A percentile compares a stretch with the other conserved stretches of the same genome.
phyloP scores from a whole-genome alignment of 2,797 vertebrate species.

The Euthynnus affinis region DNA sequence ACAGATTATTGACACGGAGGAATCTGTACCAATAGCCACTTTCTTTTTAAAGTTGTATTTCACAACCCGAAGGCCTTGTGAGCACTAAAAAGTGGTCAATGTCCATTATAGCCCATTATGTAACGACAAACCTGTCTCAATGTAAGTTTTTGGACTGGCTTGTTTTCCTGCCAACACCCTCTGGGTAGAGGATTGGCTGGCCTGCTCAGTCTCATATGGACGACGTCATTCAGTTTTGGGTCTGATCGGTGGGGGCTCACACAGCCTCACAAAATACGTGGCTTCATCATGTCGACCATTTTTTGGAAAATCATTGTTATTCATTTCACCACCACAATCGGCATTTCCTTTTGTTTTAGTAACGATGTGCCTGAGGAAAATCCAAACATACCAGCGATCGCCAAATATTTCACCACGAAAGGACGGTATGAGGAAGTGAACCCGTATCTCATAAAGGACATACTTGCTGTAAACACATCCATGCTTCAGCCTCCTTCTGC shows the following conservation, averaged over 20 bases:
- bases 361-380: background rate
- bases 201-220: background rate
- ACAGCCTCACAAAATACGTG: background rate
- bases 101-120: background rate
- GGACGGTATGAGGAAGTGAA: slow-evolving; percentile 93
- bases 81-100: background rate
- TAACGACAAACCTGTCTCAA: background rate
- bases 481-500: slow-evolving; percentile 72
- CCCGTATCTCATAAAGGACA: slow-evolving; percentile 79
- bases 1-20: too few relatives aligned
- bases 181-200: background rate
- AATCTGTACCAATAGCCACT: too few relatives aligned
- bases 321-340: background rate
- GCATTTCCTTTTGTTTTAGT: slow-evolving; percentile 13
- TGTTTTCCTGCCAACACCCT: background rate
- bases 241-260: too few relatives aligned
- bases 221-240: slow-evolving; percentile 23
- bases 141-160: background rate
- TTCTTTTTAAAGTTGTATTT: too few relatives aligned
- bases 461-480: slow-evolving; percentile 80
- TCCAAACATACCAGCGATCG: slow-evolving; percentile 74
- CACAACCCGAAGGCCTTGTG: too few relatives aligned
- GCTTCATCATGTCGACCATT: slow-evolving; percentile 37
- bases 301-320: slow-evolving; percentile 10
- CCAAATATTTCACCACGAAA: slow-evolving; percentile 91